A percentile compares a stretch with the other conserved stretches of the same genome.
These are phyloP conservation scores for Caenorhabditis macrosperma DNA, from an alignment of 2,888 invertebrate species.

Conservation along the genomic window DNA sequence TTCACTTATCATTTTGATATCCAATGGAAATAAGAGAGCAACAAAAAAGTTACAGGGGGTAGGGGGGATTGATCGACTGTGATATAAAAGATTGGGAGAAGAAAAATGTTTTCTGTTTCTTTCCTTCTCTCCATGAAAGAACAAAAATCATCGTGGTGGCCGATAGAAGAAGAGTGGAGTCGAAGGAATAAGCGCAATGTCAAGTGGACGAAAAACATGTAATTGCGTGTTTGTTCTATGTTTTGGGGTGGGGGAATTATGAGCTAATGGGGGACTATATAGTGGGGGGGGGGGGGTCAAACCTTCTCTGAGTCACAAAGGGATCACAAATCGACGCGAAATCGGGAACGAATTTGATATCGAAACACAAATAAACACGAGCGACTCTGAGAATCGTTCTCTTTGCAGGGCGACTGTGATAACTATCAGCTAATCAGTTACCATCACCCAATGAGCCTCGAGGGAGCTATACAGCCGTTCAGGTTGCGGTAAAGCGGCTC, in stretches of 20 bases:
- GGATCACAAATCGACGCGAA: constrained; percentile 2
- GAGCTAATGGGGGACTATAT: too few species aligned
- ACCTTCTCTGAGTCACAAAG: not conserved
- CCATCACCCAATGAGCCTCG: not conserved
- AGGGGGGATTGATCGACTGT: not conserved
- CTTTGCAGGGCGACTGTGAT: too few species aligned
- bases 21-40: constrained; percentile 18
- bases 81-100: not conserved
- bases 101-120: not conserved
- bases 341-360: not conserved
- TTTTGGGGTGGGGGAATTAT: constrained; percentile 18
- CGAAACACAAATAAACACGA: not conserved
- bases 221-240: constrained; percentile 28
- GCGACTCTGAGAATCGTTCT: not conserved
- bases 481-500: constrained; percentile 20
- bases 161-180: constrained; percentile 19
- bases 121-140: constrained; percentile 1
- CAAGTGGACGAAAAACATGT: constrained; percentile 53
- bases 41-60: constrained; percentile 16
- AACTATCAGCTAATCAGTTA: too few species aligned
- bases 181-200: constrained; percentile 28
- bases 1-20: constrained; percentile 59
- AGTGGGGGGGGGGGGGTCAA: not conserved
- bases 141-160: constrained; percentile 5
- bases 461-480: constrained; percentile 19